Evolutionary conservation across 2,888 invertebrate genomes (phyloP).

Genomic region (Melipona bicolor): DNA sequence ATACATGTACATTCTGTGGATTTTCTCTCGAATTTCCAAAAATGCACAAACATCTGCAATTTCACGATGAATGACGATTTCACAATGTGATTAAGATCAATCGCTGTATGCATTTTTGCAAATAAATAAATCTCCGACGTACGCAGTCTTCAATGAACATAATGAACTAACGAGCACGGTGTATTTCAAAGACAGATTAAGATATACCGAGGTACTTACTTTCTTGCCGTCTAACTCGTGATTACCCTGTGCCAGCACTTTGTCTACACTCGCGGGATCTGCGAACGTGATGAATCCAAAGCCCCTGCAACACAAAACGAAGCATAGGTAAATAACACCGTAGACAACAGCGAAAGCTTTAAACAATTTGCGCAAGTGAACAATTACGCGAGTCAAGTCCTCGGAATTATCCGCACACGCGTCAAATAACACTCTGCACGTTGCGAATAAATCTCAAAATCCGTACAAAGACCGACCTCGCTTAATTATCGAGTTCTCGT

Average conservation of each 20-base stretch:
- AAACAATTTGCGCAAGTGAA: background rate
- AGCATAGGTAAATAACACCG: background rate
- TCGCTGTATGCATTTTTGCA: no score
- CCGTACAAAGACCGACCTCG: background rate
- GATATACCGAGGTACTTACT: slow-evolving; percentile 88
- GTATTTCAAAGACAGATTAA: background rate
- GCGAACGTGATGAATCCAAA: slow-evolving; percentile 99
- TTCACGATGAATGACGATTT: no score
- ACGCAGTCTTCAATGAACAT: no score
- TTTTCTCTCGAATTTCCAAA: no score
- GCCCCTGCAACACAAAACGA: slow-evolving; percentile 90
- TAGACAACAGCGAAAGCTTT: background rate
- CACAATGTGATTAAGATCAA: no score
- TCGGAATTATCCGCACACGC: background rate
- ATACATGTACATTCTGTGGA: no score
- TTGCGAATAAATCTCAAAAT: slow-evolving; percentile 2
- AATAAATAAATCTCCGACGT: no score
- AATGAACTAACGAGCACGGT: background rate
- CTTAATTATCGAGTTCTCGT: background rate
- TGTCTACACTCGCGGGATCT: slow-evolving; percentile 99
- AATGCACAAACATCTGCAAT: no score
- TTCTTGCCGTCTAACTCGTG: slow-evolving; percentile 99
- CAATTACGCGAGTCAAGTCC: background rate
- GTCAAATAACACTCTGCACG: background rate
- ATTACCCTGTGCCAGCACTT: slow-evolving; percentile 98